Evolutionary conservation across 2,797 vertebrate species (phyloP).

Genomic region (Ptychadena robeensis): DNA sequence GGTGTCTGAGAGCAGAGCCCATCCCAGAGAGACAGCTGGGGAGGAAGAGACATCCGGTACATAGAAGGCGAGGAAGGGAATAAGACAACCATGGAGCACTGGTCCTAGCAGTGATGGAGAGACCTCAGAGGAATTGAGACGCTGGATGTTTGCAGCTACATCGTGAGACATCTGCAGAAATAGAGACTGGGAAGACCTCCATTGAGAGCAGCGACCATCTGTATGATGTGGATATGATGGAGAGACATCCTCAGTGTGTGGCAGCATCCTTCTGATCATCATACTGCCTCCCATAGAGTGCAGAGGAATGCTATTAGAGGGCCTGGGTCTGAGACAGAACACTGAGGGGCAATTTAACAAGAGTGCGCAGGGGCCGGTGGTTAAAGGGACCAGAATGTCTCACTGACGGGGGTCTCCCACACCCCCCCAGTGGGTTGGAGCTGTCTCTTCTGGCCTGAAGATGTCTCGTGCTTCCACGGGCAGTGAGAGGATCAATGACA

Average conservation of each 20-base stretch:
- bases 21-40: slow-evolving; percentile 54
- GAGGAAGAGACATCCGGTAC: slow-evolving; percentile 29
- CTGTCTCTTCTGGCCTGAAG: slow-evolving; percentile 47
- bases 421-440: slow-evolving; percentile 20
- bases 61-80: not conserved
- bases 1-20: slow-evolving; percentile 39
- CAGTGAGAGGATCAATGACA: slow-evolving; percentile 54
- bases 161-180: not conserved
- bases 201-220: not conserved
- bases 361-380: slow-evolving; percentile 6
- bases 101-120: not conserved
- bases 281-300: not conserved
- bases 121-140: not conserved
- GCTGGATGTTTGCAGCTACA: too few species aligned
- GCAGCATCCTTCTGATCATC: slow-evolving; percentile 24
- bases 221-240: slow-evolving; percentile 12
- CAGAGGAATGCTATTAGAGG: slow-evolving; percentile 43
- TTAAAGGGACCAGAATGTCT: slow-evolving; percentile 23
- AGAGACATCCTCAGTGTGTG: slow-evolving; percentile 11
- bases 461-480: slow-evolving; percentile 58
- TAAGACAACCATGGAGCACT: not conserved
- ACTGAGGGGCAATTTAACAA: not conserved
- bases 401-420: slow-evolving; percentile 20
- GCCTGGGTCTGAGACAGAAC: not conserved
- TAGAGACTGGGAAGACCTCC: slow-evolving; percentile 10